Conservation (phyloP, 2,888 invertebrate species). For the Spisula solida region DNA sequence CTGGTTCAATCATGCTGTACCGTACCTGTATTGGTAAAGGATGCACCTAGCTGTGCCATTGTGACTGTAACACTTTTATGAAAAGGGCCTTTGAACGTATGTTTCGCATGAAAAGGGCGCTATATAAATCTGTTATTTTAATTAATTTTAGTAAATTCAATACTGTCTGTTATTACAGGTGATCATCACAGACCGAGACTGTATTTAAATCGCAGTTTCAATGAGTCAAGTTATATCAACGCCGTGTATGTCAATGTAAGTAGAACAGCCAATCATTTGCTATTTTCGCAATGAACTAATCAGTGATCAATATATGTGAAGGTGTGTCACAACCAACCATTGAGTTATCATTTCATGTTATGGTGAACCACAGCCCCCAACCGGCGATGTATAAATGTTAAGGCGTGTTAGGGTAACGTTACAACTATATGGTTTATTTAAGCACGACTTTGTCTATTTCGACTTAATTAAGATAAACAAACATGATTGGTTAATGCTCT, state of each 20-base stretch:
- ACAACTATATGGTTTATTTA: too few species aligned
- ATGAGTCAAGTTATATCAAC: slow-evolving; percentile 20
- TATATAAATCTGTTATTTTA: too few species aligned
- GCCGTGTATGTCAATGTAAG: slow-evolving; percentile 8
- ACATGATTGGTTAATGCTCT: too few species aligned
- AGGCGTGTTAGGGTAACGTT: too few species aligned
- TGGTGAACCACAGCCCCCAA: neutral
- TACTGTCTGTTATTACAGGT: neutral
- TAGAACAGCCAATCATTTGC: neutral
- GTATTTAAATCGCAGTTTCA: neutral
- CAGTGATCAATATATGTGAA: neutral
- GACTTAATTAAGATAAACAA: too few species aligned
- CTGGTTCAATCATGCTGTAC: too few species aligned
- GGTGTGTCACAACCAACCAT: neutral
- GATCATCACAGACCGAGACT: neutral
- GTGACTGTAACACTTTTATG: too few species aligned
- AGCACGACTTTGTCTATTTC: too few species aligned
- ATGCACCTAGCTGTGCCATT: too few species aligned
- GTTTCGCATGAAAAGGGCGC: too few species aligned
- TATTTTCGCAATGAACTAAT: neutral
- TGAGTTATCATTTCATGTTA: neutral
- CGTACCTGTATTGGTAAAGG: too few species aligned
- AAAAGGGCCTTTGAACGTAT: too few species aligned
- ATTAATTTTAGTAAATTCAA: neutral
- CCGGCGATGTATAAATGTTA: neutral